phyloP scores from a whole-genome alignment of 2,113 vertebrate species.

The Python bivittatus region DNA sequence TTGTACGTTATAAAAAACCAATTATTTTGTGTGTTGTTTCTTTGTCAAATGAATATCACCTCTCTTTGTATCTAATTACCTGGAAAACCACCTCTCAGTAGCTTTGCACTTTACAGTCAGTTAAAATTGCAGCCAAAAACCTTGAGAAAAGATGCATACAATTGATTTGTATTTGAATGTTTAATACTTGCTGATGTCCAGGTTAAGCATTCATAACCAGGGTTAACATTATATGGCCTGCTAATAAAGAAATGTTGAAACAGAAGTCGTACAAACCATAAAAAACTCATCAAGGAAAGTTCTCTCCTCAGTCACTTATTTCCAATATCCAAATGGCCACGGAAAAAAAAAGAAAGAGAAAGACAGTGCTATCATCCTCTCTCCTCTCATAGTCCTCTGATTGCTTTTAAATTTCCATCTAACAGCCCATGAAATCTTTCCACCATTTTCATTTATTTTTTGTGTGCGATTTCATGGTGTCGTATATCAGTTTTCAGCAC shows the following conservation, averaged over 20 bases:
- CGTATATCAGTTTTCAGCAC: conserved; percentile 60
- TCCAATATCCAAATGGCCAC: conserved; percentile 25
- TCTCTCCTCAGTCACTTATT: conserved; percentile 43
- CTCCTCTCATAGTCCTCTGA: conserved; percentile 31
- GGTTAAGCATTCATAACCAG: conserved; percentile 38
- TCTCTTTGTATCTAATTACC: conserved; percentile 9
- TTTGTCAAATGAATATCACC: not conserved
- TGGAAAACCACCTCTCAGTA: not conserved
- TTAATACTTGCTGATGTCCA: conserved; percentile 52
- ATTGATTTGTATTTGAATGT: conserved; percentile 40
- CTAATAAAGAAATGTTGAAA: conserved; percentile 59
- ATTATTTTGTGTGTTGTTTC: conserved; percentile 1
- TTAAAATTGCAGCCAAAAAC: conserved; percentile 42
- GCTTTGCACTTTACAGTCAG: conserved; percentile 43
- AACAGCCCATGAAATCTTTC: conserved; percentile 55
- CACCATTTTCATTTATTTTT: conserved; percentile 63
- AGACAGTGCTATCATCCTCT: not conserved
- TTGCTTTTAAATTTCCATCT: conserved; percentile 55
- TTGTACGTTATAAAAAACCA: not conserved
- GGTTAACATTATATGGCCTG: conserved; percentile 58
- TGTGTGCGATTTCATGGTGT: conserved; percentile 56
- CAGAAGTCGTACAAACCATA: conserved; percentile 36
- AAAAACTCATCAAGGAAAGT: conserved; percentile 8
- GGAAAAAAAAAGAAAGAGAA: conserved; percentile 9
- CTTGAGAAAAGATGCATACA: conserved; percentile 39